Conservation (phyloP, 2,113 vertebrate genomes). For the Pelodiscus sinensis region DNA sequence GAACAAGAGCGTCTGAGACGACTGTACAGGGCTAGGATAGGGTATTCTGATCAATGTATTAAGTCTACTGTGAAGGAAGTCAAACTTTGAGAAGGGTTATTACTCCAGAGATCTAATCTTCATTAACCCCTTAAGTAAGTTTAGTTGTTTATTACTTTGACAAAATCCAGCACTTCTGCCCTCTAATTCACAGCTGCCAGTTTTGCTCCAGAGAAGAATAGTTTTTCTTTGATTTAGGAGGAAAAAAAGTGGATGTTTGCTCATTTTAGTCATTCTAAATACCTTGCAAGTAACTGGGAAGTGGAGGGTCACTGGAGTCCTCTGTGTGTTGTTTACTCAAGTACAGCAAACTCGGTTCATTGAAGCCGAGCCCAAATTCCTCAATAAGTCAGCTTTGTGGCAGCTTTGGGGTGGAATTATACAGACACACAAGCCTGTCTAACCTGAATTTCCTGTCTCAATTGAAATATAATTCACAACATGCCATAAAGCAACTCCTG, state of each 20-base stretch:
- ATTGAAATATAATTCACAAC: not conserved
- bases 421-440: not conserved
- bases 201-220: not conserved
- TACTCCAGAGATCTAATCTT: not conserved
- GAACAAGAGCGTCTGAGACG: not conserved
- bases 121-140: slow-evolving; percentile 19
- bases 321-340: not conserved
- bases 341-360: not conserved
- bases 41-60: not conserved
- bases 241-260: not conserved
- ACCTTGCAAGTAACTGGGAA: not conserved
- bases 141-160: not conserved
- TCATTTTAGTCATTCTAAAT: not conserved
- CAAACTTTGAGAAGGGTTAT: not conserved
- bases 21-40: not conserved
- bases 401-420: not conserved
- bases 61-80: not conserved
- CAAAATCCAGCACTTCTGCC: not conserved
- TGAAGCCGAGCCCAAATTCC: not conserved
- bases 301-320: not conserved
- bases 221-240: not conserved
- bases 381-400: not conserved
- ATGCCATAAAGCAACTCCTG: not conserved
- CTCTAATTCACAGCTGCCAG: not conserved
- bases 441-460: not conserved